A percentile compares a stretch with the other conserved stretches of the same genome.
Evolutionary conservation across 2,797 vertebrate genomes (phyloP).

Genomic region (Gallinago stenura): DNA sequence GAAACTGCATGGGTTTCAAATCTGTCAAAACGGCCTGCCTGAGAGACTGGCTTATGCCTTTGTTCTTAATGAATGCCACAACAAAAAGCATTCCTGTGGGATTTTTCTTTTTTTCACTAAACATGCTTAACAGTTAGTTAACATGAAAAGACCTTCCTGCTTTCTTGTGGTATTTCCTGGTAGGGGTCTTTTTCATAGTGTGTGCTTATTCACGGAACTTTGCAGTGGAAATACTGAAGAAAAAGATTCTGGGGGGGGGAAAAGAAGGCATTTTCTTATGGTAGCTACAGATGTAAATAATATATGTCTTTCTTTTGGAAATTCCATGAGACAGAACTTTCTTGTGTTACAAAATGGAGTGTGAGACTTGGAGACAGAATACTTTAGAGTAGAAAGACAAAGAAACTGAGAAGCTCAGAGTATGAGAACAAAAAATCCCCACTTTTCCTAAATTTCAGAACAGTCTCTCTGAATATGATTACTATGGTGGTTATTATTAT

Average conservation of each 20-base stretch:
- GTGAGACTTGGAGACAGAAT: neutral
- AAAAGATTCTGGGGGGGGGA: neutral
- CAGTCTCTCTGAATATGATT: neutral
- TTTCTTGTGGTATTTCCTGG: slow-evolving; percentile 67
- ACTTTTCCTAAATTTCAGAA: neutral
- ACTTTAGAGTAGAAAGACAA: neutral
- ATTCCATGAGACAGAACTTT: slow-evolving; percentile 13
- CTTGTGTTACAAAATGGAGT: slow-evolving; percentile 41
- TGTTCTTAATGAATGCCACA: slow-evolving; percentile 65
- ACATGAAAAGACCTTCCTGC: slow-evolving; percentile 51
- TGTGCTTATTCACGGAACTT: slow-evolving; percentile 34
- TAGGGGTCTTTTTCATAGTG: slow-evolving; percentile 33
- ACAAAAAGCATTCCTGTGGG: slow-evolving; percentile 70
- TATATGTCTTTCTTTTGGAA: slow-evolving; percentile 29
- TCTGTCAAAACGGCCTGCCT: slow-evolving; percentile 54
- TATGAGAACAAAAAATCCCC: neutral
- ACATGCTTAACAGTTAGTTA: slow-evolving; percentile 47
- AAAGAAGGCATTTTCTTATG: neutral
- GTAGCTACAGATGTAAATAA: slow-evolving; percentile 53
- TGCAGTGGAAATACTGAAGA: neutral
- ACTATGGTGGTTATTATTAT: neutral
- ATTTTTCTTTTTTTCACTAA: neutral
- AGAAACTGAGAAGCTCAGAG: neutral
- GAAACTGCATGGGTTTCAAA: slow-evolving; percentile 62
- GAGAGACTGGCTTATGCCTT: slow-evolving; percentile 54